Evolutionary conservation across 2,888 invertebrate genomes (phyloP).

Genomic region (Eretmocerus hayati): DNA sequence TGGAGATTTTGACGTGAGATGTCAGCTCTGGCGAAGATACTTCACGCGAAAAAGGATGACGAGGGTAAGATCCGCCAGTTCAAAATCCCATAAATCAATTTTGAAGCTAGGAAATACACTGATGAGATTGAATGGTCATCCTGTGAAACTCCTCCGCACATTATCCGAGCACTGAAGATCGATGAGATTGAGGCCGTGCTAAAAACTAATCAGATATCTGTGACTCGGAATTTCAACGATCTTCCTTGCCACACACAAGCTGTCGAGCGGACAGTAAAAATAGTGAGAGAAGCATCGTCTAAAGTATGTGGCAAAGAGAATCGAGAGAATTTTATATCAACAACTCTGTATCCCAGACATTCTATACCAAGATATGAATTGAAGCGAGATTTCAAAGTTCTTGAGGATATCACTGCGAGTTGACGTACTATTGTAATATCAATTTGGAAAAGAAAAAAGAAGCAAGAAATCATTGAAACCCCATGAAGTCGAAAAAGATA

Average conservation of each 20-base stretch:
- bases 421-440: too few species aligned
- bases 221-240: neutral
- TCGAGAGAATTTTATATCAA: neutral
- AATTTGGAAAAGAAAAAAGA: too few species aligned
- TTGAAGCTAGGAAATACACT: neutral
- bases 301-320: too few species aligned
- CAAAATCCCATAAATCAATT: neutral
- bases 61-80: neutral
- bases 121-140: neutral
- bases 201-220: neutral
- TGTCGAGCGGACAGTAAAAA: too few species aligned
- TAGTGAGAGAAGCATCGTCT: too few species aligned
- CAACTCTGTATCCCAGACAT: neutral
- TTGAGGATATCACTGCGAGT: too few species aligned
- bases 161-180: too few species aligned
- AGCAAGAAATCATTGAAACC: too few species aligned
- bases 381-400: neutral
- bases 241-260: too few species aligned
- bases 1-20: conserved; percentile 1
- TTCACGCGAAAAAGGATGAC: neutral
- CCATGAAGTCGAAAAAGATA: too few species aligned
- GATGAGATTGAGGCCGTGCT: too few species aligned
- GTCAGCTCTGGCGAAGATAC: neutral
- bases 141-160: too few species aligned
- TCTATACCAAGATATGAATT: neutral